Conservation (phyloP, 1,140 invertebrate species). For the Lerema accius region DNA sequence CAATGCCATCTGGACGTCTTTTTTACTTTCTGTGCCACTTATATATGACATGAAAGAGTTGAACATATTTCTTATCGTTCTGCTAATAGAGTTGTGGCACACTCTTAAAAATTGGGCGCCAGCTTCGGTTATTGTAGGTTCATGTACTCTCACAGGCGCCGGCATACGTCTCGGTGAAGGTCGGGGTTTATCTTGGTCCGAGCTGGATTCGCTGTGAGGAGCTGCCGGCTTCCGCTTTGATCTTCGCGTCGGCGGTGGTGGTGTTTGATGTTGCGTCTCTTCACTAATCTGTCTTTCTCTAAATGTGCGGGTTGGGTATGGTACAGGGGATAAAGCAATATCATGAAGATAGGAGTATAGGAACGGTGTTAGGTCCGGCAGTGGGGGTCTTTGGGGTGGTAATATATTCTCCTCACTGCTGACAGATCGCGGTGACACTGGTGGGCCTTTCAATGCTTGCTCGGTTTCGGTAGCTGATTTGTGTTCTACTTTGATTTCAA, state of each 20-base stretch:
- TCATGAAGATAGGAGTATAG: constrained; percentile 84
- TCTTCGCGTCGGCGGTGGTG: constrained; percentile 62
- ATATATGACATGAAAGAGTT: constrained; percentile 84
- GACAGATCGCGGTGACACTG: constrained; percentile 45
- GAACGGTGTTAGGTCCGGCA: constrained; percentile 79
- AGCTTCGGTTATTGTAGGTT: constrained; percentile 85
- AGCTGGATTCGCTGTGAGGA: constrained; percentile 76
- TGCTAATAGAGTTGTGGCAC: constrained; percentile 85
- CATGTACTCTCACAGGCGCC: constrained; percentile 68
- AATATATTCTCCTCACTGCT: constrained; percentile 51
- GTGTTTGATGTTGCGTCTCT: constrained; percentile 60
- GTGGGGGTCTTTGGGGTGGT: constrained; percentile 83
- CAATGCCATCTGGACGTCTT: constrained; percentile 88
- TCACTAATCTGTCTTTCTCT: constrained; percentile 68
- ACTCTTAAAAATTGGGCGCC: constrained; percentile 86
- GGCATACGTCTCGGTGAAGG: constrained; percentile 74
- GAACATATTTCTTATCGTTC: constrained; percentile 86
- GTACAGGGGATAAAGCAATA: constrained; percentile 61
- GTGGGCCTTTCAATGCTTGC: constrained; percentile 44
- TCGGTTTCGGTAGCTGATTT: constrained; percentile 25
- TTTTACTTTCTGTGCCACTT: constrained; percentile 84
- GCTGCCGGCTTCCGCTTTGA: constrained; percentile 67
- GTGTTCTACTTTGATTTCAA: constrained; percentile 23
- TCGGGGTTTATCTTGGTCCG: constrained; percentile 73
- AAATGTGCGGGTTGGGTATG: constrained; percentile 71